Percentiles rank a stretch among this genome's conserved stretches.
phyloP scores from a whole-genome alignment of 2,888 invertebrate genomes.

The Pimpla rufipes region DNA sequence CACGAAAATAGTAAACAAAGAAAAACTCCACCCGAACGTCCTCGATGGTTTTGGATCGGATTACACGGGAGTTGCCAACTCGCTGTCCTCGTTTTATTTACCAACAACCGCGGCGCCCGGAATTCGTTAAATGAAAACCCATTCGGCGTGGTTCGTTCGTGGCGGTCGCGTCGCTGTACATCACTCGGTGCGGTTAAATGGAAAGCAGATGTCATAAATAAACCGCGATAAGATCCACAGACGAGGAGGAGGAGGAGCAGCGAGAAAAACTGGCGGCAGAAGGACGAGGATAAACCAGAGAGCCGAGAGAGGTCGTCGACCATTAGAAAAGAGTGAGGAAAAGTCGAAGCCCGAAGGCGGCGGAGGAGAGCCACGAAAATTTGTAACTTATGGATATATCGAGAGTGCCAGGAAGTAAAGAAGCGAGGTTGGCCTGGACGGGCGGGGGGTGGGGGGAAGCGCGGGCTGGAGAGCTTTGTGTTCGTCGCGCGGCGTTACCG shows the following conservation, averaged over 20 bases:
- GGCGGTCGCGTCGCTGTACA: not conserved
- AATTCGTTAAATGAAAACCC: constrained; percentile 14
- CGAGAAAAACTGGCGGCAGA: not conserved
- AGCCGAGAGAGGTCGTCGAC: not conserved
- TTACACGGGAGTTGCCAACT: constrained; percentile 4
- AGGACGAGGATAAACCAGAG: not conserved
- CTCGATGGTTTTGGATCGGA: not conserved
- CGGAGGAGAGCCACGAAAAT: not conserved
- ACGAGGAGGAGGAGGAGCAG: too few species aligned
- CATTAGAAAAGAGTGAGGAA: not conserved
- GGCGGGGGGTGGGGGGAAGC: too few species aligned
- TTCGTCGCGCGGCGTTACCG: constrained; percentile 3
- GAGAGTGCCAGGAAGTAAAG: constrained; percentile 12
- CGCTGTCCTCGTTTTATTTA: not conserved
- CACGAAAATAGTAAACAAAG: not conserved
- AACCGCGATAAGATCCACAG: constrained; percentile 4
- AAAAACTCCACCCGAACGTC: not conserved
- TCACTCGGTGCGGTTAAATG: constrained; percentile 8
- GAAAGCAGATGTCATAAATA: constrained; percentile 27
- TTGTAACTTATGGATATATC: constrained; percentile 22
- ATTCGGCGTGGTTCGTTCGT: constrained; percentile 4
- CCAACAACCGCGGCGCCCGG: not conserved
- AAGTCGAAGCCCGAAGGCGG: not conserved
- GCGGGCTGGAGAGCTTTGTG: not conserved
- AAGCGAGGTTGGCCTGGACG: not conserved